Conservation (phyloP, 2,113 vertebrate genomes). For the Saguinus midas region DNA sequence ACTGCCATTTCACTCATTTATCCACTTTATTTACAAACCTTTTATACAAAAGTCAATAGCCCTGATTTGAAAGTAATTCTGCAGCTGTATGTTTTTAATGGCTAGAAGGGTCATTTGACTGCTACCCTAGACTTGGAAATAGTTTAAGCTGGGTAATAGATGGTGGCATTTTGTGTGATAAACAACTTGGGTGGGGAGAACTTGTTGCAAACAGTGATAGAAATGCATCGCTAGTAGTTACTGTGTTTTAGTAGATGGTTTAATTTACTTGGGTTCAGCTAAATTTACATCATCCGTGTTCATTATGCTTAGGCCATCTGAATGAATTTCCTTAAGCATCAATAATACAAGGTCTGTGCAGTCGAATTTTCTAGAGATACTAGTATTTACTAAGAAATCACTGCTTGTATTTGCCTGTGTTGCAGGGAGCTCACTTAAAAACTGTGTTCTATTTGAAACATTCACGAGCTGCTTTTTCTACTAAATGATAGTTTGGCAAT, state of each 20-base stretch:
- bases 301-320: slow-evolving; percentile 39
- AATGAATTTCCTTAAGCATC: background rate
- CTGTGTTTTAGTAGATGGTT: slow-evolving; percentile 28
- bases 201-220: slow-evolving; percentile 25
- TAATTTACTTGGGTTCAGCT: slow-evolving; percentile 52
- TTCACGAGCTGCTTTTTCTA: background rate
- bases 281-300: background rate
- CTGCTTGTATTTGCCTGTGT: background rate
- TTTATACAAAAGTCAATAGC: slow-evolving; percentile 40
- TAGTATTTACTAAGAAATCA: background rate
- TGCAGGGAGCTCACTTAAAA: background rate
- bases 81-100: slow-evolving; percentile 26
- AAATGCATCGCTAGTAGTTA: background rate
- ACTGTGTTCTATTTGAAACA: background rate
- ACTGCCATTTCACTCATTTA: slow-evolving; percentile 32
- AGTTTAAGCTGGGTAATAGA: slow-evolving; percentile 45
- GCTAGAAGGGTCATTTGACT: slow-evolving; percentile 27
- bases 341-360: background rate
- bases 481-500: background rate
- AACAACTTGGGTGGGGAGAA: background rate
- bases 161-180: slow-evolving; percentile 14
- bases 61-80: slow-evolving; percentile 54
- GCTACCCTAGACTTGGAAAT: slow-evolving; percentile 16
- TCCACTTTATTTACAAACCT: slow-evolving; percentile 58
- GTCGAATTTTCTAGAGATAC: background rate